Conservation (phyloP, 2,113 vertebrate genomes). For the Eublepharis macularius region DNA sequence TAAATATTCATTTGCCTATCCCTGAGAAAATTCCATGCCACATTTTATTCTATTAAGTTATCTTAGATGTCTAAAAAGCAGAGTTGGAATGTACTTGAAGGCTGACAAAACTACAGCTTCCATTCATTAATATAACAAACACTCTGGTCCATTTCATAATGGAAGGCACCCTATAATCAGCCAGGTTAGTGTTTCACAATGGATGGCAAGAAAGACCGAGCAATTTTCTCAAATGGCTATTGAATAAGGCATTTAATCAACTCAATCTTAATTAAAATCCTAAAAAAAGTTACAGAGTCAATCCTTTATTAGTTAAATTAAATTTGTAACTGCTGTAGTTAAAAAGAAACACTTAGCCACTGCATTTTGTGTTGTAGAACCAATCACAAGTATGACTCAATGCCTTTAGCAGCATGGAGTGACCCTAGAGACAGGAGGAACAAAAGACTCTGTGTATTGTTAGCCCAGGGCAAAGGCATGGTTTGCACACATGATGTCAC, state of each 20-base stretch:
- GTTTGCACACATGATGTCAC: slow-evolving; percentile 72
- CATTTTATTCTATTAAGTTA: background rate
- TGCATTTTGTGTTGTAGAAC: background rate
- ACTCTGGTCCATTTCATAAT: background rate
- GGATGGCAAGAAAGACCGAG: background rate
- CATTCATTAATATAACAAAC: background rate
- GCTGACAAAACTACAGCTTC: background rate
- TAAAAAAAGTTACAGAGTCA: background rate
- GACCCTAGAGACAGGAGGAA: slow-evolving; percentile 54
- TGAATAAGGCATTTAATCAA: background rate
- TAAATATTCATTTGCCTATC: background rate
- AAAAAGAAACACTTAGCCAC: background rate
- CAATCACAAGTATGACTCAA: slow-evolving; percentile 23
- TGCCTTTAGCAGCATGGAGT: slow-evolving; percentile 38
- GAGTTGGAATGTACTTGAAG: background rate
- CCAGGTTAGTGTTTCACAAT: background rate
- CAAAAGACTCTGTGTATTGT: slow-evolving; percentile 42
- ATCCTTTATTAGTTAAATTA: background rate
- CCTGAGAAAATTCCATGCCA: background rate
- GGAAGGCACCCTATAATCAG: background rate
- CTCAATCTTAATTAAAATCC: background rate
- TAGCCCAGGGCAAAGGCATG: slow-evolving; percentile 65
- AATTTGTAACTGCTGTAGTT: background rate
- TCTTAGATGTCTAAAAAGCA: background rate
- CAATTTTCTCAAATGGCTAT: background rate